Base-by-base conservation (phyloP, 2,888 invertebrate species). In the Acronicta leporina region DNA sequence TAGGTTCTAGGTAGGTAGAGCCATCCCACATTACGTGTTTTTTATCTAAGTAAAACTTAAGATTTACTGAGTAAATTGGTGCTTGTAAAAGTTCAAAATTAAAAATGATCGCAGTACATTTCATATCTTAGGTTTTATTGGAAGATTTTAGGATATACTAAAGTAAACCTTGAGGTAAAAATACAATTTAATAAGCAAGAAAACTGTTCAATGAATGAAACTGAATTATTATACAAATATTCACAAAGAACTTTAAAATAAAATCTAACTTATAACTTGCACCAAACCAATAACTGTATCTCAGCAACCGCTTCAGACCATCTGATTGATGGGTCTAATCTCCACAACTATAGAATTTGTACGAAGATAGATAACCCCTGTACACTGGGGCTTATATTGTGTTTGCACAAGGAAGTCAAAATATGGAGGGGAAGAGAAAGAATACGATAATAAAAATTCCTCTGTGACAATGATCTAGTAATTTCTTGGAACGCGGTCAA, bases 271-370 rank as follows among this genome's bases (percentile, higher is more conserved):
- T 38, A 70, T 78, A 74, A 65, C 81, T 84, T 85, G 75, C 59
- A 70, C 73, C 80, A 60, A 55, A 60, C 65, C 66, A 75, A 82
- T 83, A 74, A 74, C 82, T 79, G 81, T 82, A 86, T 87, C 83
- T 83, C 81, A 66, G 76, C 78, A 79, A 84, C 83, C 82, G 82
- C 83, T 81, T 79, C 79, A 83, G 78, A 83, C 80, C 74, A 79
- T 77, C 87, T 91, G 91, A 92, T 91, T 89, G 90, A 91, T 91
- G 85, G 83, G 77, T 86, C 85, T 88, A 90, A 89, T 90, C 87
- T 88, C 85, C 81, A 84, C 86, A 82, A 86, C 86, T 86, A 87
- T 85, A 84, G 81, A 84, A 87, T 82, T 82, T 82, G 77, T 81
- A 81, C 73, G 75, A 85, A 89, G 86, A 89, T 80, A 84, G 80